Percentiles rank a stretch among this genome's conserved stretches.
phyloP scores from a whole-genome alignment of 2,888 invertebrate species.

The Tenthredo scrophulariae region DNA sequence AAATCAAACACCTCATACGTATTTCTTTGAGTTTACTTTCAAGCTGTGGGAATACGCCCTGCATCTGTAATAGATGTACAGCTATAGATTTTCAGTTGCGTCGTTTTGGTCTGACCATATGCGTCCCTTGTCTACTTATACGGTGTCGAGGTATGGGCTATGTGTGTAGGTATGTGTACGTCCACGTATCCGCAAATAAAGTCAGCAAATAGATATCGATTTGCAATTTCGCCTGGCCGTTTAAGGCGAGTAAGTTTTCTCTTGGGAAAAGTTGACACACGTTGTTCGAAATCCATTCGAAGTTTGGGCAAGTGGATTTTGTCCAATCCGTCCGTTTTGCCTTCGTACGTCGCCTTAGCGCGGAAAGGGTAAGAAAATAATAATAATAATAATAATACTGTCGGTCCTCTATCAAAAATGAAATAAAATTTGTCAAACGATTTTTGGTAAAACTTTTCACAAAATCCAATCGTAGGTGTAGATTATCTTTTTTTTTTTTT shows the following conservation, averaged over 20 bases:
- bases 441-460: background rate
- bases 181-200: background rate
- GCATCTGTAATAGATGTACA: background rate
- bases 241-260: conserved; percentile 39
- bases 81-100: background rate
- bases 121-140: conserved; percentile 42
- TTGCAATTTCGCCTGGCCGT: conserved; percentile 49
- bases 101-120: conserved; percentile 40
- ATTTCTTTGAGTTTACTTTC: background rate
- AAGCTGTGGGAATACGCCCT: background rate
- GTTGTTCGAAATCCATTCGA: conserved; percentile 38
- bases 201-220: conserved; percentile 43
- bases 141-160: background rate
- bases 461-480: background rate
- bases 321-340: background rate
- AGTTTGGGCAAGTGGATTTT: conserved; percentile 30
- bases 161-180: background rate
- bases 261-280: conserved; percentile 31
- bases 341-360: background rate
- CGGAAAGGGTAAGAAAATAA: background rate
- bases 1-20: background rate
- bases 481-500: background rate
- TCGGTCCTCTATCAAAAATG: background rate
- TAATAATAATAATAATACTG: background rate
- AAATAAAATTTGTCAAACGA: background rate